These are phyloP conservation scores for Galago senegalensis DNA, from an alignment of 2,797 vertebrate genomes.

Conservation along the genomic window DNA sequence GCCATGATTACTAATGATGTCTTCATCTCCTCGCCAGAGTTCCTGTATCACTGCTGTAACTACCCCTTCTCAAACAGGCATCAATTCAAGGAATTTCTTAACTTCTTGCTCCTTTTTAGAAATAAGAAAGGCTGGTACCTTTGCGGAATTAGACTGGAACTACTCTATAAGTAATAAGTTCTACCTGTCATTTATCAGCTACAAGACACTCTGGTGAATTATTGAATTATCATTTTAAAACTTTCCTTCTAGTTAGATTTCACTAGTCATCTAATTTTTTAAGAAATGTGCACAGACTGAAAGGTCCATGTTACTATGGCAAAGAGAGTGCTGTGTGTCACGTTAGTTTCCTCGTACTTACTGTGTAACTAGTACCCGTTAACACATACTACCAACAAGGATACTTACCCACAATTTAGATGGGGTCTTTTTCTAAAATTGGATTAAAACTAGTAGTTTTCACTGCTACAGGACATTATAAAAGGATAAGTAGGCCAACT, in stretches of 20 bases:
- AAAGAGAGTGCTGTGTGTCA: slow-evolving; percentile 85
- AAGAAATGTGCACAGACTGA: slow-evolving; percentile 84
- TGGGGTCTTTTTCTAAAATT: slow-evolving; percentile 93
- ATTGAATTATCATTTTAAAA: slow-evolving; percentile 77
- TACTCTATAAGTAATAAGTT: slow-evolving; percentile 17
- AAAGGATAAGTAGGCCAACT: neutral
- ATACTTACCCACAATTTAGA: slow-evolving; percentile 86
- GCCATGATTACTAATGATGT: slow-evolving; percentile 86
- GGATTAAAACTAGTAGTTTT: slow-evolving; percentile 70
- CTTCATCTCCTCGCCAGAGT: neutral
- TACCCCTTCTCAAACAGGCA: neutral
- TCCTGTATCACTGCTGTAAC: neutral
- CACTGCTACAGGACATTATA: neutral
- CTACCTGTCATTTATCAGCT: slow-evolving; percentile 81
- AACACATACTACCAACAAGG: slow-evolving; percentile 89
- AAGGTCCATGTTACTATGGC: slow-evolving; percentile 83
- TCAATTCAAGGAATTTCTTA: slow-evolving; percentile 4
- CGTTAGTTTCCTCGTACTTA: slow-evolving; percentile 87
- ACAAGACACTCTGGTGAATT: slow-evolving; percentile 76
- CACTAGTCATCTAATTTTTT: slow-evolving; percentile 76
- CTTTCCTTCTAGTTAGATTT: slow-evolving; percentile 84
- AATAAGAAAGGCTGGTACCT: neutral
- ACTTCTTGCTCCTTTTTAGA: neutral
- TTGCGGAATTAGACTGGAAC: slow-evolving; percentile 42
- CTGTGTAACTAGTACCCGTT: slow-evolving; percentile 86